phyloP scores from a whole-genome alignment of 2,113 vertebrate species.

The Aix galericulata region DNA sequence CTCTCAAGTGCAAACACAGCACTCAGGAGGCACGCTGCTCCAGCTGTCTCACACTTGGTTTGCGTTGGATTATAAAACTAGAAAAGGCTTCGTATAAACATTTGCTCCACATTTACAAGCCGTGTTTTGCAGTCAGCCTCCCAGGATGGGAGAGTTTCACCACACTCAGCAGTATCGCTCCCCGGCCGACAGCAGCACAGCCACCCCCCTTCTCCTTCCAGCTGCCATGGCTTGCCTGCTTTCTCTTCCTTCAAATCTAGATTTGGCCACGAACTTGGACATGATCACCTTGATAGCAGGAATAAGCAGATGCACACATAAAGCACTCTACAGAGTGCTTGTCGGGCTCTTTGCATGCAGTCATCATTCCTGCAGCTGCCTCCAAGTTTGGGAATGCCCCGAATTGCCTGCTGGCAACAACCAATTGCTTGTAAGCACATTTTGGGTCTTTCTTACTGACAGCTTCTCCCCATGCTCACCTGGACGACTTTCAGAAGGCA shows the following conservation, averaged over 20 bases:
- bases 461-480: neutral
- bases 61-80: neutral
- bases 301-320: neutral
- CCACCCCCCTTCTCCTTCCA: neutral
- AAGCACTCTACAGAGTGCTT: neutral
- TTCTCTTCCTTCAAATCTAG: neutral
- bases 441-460: neutral
- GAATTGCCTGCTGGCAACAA: neutral
- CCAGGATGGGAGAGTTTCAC: neutral
- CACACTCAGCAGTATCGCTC: neutral
- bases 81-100: neutral
- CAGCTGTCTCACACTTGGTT: neutral
- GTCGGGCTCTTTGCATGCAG: neutral
- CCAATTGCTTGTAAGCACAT: neutral
- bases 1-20: neutral
- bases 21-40: neutral
- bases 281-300: neutral
- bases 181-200: neutral
- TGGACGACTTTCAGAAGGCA: neutral
- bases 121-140: neutral
- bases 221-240: neutral
- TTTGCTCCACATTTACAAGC: neutral
- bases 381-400: neutral
- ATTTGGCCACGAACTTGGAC: neutral
- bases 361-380: neutral